These are phyloP conservation scores for Oryzias melastigma DNA, from an alignment of 2,113 vertebrate species.

Conservation along the genomic window DNA sequence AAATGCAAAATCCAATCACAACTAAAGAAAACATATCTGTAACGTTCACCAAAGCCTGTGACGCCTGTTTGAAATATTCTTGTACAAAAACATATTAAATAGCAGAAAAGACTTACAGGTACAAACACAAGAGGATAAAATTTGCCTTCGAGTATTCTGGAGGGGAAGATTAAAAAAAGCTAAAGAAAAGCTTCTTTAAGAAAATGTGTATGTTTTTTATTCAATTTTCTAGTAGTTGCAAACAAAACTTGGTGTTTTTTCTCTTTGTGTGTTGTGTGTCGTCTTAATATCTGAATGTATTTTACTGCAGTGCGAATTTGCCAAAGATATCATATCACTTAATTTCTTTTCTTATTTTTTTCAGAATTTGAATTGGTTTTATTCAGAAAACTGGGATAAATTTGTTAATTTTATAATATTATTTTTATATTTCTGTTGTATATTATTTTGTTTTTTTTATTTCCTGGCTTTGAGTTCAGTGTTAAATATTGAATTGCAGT, in stretches of 20 bases:
- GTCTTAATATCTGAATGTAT: slow-evolving; percentile 99
- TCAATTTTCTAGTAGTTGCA: slow-evolving; percentile 96
- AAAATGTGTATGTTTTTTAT: slow-evolving; percentile 99
- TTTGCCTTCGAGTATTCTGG: slow-evolving; percentile 87
- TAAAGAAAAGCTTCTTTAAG: slow-evolving; percentile 92
- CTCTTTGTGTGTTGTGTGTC: slow-evolving; percentile 93
- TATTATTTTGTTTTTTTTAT: slow-evolving; percentile 69
- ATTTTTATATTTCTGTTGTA: slow-evolving; percentile 72
- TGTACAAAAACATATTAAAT: slow-evolving; percentile 76
- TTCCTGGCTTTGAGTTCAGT: slow-evolving; percentile 79
- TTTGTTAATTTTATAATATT: slow-evolving; percentile 73
- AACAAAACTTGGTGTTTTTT: slow-evolving; percentile 93
- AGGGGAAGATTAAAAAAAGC: slow-evolving; percentile 79
- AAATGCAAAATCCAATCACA: slow-evolving; percentile 30
- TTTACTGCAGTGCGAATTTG: slow-evolving; percentile 99
- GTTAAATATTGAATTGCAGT: slow-evolving; percentile 91
- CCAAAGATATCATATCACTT: slow-evolving; percentile 97
- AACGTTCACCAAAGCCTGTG: slow-evolving; percentile 91
- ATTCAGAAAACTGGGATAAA: slow-evolving; percentile 68
- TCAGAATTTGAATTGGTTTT: slow-evolving; percentile 63
- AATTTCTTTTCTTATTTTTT: slow-evolving; percentile 73
- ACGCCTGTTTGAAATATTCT: slow-evolving; percentile 85
- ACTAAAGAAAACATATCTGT: slow-evolving; percentile 78
- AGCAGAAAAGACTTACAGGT: slow-evolving; percentile 65
- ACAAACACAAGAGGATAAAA: slow-evolving; percentile 69